Evolutionary conservation across 2,888 invertebrate species (phyloP), one percentile per base, ranked within the genome.

Genomic region (Amblyteles armatorius): DNA sequence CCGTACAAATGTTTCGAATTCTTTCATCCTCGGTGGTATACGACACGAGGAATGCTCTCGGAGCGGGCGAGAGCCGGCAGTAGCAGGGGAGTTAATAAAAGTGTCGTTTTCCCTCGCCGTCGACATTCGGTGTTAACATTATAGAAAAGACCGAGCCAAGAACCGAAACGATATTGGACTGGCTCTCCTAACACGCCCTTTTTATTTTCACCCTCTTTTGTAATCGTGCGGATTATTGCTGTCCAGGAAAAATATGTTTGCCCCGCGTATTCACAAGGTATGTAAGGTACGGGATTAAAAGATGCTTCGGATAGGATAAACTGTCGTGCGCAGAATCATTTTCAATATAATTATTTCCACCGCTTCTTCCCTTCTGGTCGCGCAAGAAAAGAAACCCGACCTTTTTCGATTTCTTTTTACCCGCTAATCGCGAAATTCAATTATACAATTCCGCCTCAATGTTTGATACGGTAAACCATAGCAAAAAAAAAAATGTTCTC

Each of bases 81-180:
- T 50, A 60, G 40, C 65, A 55, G 60, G 52, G 57, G 71, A 67
- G 82, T 85, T 84, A 80, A 87, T 87, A 81, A 87, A 87, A 86
- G 84, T 86, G 79, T 67, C 84, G 67, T 82, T 80, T 74, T 48
- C 68, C 57, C 52, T n/a, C 57, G 36, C 82, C n/a, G 50, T 79
- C 82, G 33, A 79, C 68, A 78, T 22, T 69, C 48, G 63, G n/a
- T 50, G 50, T 55, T 55, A 68, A 40, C 55, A 65, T 68, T 57
- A 76, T 40, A 67, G 55, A 74, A 81, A 68, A 57, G 16, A 44
- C 50, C 29, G 26, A 22, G 33, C 50, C 48, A 79, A 79, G 36
- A 65, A 29, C n/a, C 65, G 22, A 36, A 19, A 19, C 26, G 78
- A 60, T 50, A 82, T 78, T 77, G 44, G 65, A 69, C 50, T 48